These are phyloP conservation scores for Bovichtus variegatus DNA, from an alignment of 2,797 vertebrate genomes.

Conservation along the genomic window DNA sequence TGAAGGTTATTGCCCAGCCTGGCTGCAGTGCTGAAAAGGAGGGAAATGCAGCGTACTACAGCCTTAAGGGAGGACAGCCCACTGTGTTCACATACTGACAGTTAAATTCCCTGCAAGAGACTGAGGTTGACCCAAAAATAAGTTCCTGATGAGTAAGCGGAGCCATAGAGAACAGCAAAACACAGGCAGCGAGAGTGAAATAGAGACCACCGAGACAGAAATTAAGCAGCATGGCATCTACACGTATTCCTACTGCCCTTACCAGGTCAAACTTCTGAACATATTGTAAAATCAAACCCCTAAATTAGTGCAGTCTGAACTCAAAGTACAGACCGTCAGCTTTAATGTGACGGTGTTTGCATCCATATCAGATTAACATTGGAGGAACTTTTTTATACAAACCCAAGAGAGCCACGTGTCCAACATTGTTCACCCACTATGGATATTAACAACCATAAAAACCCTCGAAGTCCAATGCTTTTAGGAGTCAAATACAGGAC, in stretches of 20 bases:
- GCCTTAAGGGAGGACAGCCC: not conserved
- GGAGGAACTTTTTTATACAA: not conserved
- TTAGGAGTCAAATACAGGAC: not conserved
- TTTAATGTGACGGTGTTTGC: too few species aligned
- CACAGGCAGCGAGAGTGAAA: not conserved
- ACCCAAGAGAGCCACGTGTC: too few species aligned
- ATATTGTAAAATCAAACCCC: not conserved
- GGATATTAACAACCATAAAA: not conserved
- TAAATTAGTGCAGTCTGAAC: not conserved
- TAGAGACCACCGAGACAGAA: not conserved
- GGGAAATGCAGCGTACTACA: not conserved
- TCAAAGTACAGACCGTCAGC: too few species aligned
- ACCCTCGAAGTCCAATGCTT: not conserved
- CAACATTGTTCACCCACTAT: not conserved
- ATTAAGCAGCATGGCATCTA: not conserved
- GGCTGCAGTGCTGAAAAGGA: not conserved
- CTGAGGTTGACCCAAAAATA: constrained; percentile 6
- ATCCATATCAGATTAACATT: not conserved
- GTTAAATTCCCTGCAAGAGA: not conserved
- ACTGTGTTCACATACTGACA: not conserved
- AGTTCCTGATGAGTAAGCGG: not conserved
- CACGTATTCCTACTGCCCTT: not conserved
- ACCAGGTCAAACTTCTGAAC: not conserved
- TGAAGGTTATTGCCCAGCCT: not conserved
- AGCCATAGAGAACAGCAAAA: not conserved